These are phyloP conservation scores for Hemicordylus capensis DNA, from an alignment of 2,113 vertebrate species.

Conservation along the genomic window DNA sequence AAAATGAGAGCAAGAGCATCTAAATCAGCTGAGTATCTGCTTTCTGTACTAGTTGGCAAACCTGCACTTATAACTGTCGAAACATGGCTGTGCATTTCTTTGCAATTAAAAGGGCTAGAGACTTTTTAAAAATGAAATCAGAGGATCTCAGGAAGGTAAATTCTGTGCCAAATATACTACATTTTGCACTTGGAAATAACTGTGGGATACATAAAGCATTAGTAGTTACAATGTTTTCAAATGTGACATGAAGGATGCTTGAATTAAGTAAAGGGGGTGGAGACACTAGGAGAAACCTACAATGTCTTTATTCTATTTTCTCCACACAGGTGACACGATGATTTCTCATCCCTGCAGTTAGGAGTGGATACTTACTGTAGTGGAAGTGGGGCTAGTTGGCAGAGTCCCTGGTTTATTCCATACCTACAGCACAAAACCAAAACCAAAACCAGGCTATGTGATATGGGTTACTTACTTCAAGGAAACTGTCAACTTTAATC, in stretches of 20 bases:
- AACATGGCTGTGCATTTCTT: neutral
- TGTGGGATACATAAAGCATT: neutral
- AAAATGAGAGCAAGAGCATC: conserved; percentile 4
- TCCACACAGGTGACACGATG: conserved; percentile 31
- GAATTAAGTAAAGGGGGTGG: conserved; percentile 38
- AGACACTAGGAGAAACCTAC: conserved; percentile 28
- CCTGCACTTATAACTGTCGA: conserved; percentile 41
- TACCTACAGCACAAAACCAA: conserved; percentile 74
- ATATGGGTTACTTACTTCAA: conserved; percentile 57
- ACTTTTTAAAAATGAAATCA: neutral
- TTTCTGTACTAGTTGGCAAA: neutral
- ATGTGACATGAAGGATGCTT: conserved; percentile 36
- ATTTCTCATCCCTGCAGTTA: conserved; percentile 33
- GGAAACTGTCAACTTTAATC: conserved; percentile 53
- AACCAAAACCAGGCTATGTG: conserved; percentile 64
- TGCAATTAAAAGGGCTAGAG: neutral
- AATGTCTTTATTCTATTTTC: conserved; percentile 45
- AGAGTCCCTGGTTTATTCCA: conserved; percentile 79
- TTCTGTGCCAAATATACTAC: neutral
- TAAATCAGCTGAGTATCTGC: conserved; percentile 6
- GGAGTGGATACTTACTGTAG: conserved; percentile 74
- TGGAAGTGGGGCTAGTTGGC: conserved; percentile 76
- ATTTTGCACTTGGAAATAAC: neutral
- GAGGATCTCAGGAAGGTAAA: neutral
- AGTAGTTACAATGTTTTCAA: conserved; percentile 32